These are phyloP conservation scores for Hestina assimilis DNA, from an alignment of 1,140 invertebrate genomes.

Conservation along the genomic window DNA sequence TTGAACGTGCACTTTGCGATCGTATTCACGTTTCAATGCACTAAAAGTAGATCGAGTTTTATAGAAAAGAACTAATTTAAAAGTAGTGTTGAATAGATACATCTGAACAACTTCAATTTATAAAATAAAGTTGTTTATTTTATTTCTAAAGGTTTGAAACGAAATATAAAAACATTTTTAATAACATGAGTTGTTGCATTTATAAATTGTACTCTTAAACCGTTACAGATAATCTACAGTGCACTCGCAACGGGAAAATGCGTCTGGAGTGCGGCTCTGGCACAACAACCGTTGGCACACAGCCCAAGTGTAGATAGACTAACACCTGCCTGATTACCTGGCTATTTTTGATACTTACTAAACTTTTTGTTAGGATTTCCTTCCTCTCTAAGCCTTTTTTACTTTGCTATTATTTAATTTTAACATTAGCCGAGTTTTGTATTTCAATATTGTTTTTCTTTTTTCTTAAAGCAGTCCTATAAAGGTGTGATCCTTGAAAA, in stretches of 20 bases:
- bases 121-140: too few relatives aligned
- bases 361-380: background rate
- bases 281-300: slow-evolving; percentile 12
- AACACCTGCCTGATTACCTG: slow-evolving; percentile 14
- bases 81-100: too few relatives aligned
- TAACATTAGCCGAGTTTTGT: too few relatives aligned
- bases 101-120: too few relatives aligned
- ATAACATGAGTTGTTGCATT: background rate
- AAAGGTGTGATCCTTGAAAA: too few relatives aligned
- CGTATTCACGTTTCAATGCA: background rate
- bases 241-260: slow-evolving; percentile 9
- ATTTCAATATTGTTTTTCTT: too few relatives aligned
- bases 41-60: background rate
- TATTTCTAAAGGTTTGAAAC: too few relatives aligned
- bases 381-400: background rate
- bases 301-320: slow-evolving; percentile 11
- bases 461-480: too few relatives aligned
- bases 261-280: slow-evolving; percentile 9
- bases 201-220: background rate
- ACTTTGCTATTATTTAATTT: background rate
- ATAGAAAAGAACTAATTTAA: too few relatives aligned
- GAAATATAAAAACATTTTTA: background rate
- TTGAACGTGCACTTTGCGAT: too few relatives aligned
- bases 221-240: slow-evolving; percentile 6
- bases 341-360: slow-evolving; percentile 1